Base-by-base conservation (phyloP, 2,113 vertebrate genomes). In the Cacatua alba region DNA sequence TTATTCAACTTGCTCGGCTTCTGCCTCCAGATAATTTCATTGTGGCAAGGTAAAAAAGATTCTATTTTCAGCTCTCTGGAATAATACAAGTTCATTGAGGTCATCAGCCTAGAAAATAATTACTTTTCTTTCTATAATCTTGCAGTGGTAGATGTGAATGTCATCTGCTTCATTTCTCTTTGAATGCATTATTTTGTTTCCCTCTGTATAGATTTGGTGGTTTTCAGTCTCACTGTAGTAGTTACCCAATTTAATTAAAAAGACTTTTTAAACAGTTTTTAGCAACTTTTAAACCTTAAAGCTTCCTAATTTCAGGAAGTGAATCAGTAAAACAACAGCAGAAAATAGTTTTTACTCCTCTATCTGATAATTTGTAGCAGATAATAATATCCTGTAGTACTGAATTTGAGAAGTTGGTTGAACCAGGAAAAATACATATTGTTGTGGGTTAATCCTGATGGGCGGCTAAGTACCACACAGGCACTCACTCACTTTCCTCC, bases 1-100 rank as follows among this genome's bases (percentile, higher is more conserved):
- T 99, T 86, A 98, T 99, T 97, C 99, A 99, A 84, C 98, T 99
- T 65, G 99, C 99, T 86, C 98, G 98, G 15, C 97, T 99, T 51
- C 94, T 99, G 93, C 99, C 98, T 81, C 96, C 96, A 6, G 98
- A 99, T 78, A 96, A 94, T 59, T 96, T 99, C 97, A 97, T 94
- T 6, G 98, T 99, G 92, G 99, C 99, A 71, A 99, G 99, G 99
- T 99, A 97, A 97, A 93, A 76, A 67, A 69, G 6, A 83, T 79
- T 75, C 57, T 64, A 6, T 86, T 94, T 71, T 86, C 15, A 29
- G 29, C 41, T 88, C 26, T 88, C 31, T 53, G 82, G 51, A 90
- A 75, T 68, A 81, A 35, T 57, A 5, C 43, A 46, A 67, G 10
- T 68, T 78, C 39, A 35, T 8, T 71, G 76, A 91, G 55, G 52